These are phyloP conservation scores for Plestiodon gilberti DNA, from an alignment of 2,113 vertebrate species.

Conservation along the genomic window DNA sequence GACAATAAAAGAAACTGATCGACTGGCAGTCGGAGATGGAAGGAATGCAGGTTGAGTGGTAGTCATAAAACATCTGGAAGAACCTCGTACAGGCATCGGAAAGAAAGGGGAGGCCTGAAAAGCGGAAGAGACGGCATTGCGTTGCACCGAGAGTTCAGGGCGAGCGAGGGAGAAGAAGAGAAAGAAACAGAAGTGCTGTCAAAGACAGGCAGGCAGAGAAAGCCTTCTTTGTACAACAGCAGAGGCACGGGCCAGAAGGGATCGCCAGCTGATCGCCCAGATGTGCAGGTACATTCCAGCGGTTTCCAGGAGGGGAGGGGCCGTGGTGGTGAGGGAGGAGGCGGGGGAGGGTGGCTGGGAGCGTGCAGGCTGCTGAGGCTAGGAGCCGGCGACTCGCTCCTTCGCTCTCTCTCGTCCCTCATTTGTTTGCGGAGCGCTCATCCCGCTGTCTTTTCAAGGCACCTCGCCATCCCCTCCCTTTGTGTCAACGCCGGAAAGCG, in stretches of 20 bases:
- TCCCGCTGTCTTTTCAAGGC: background rate
- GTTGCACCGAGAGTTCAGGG: too few relatives aligned
- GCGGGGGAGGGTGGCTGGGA: background rate
- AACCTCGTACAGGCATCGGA: too few relatives aligned
- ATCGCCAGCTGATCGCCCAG: background rate
- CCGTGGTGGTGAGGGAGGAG: accelerated
- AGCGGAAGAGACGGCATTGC: background rate
- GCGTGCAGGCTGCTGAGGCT: background rate
- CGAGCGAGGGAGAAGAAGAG: background rate
- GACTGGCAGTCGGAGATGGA: background rate
- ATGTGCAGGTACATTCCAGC: background rate
- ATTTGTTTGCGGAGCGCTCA: constrained; percentile 1
- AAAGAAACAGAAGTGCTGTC: background rate
- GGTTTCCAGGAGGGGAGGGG: background rate
- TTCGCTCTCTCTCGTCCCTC: background rate
- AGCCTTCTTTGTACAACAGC: constrained; percentile 51
- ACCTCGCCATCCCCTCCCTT: background rate
- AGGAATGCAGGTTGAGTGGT: background rate
- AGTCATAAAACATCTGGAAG: background rate
- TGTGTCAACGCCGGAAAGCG: background rate
- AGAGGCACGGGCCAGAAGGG: background rate
- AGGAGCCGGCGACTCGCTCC: background rate
- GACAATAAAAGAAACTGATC: background rate
- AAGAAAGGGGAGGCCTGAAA: too few relatives aligned
- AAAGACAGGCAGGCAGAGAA: constrained; percentile 22